A percentile compares a stretch with the other conserved stretches of the same genome.
These are phyloP conservation scores for Tenthredo distinguenda DNA, from an alignment of 2,888 invertebrate genomes.

Conservation along the genomic window DNA sequence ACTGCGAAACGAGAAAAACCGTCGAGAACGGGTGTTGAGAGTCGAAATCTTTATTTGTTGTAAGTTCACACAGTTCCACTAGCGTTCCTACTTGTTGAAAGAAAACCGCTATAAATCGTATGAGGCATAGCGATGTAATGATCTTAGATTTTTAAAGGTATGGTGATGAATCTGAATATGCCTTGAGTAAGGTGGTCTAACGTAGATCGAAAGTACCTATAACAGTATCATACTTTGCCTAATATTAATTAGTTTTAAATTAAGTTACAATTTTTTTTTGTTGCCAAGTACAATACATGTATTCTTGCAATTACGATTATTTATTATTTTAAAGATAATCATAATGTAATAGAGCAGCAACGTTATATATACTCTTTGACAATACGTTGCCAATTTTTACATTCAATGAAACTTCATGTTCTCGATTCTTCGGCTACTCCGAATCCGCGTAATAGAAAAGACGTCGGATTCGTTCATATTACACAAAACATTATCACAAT, in stretches of 20 bases:
- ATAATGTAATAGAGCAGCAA: neutral
- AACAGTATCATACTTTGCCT: slow-evolving; percentile 49
- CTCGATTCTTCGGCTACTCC: neutral
- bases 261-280: slow-evolving; percentile 9
- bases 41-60: neutral
- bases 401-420: neutral
- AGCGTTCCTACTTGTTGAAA: slow-evolving; percentile 20
- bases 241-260: slow-evolving; percentile 39
- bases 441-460: neutral
- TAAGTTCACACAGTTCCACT: slow-evolving; percentile 1
- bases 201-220: slow-evolving; percentile 45
- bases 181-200: slow-evolving; percentile 38
- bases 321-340: slow-evolving; percentile 65
- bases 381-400: neutral
- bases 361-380: neutral
- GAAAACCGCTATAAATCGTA: slow-evolving; percentile 2
- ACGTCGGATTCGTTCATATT: neutral
- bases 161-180: neutral
- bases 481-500: slow-evolving; percentile 6
- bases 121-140: neutral
- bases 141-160: neutral
- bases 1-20: neutral
- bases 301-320: slow-evolving; percentile 63
- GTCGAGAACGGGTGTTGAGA: neutral
- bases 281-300: slow-evolving; percentile 49